phyloP scores from a whole-genome alignment of 2,113 vertebrate genomes.

The Odontesthes bonariensis region DNA sequence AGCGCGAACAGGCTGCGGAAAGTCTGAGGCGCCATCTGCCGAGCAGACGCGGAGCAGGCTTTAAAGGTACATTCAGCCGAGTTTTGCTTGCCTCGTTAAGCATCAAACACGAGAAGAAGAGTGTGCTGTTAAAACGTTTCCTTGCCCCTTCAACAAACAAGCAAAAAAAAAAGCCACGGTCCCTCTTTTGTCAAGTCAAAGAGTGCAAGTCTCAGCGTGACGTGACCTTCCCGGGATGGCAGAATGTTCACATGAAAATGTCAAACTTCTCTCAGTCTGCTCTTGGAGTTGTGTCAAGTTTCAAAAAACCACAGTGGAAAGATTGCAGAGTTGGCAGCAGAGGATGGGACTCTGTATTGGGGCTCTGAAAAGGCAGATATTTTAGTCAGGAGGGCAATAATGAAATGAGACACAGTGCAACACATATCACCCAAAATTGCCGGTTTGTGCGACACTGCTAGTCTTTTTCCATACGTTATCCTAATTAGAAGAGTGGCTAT shows the following conservation, averaged over 20 bases:
- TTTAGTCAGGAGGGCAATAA: constrained; percentile 62
- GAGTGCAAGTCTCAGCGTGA: constrained; percentile 31
- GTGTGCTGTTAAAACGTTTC: not conserved
- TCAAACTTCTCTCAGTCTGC: constrained; percentile 43
- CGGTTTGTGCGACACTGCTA: constrained; percentile 51
- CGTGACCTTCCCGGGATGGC: constrained; percentile 53
- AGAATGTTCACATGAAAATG: constrained; percentile 59
- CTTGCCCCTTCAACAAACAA: not conserved
- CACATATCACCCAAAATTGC: constrained; percentile 65
- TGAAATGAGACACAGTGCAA: constrained; percentile 51
- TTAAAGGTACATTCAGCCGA: constrained; percentile 3
- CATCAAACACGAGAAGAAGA: no score
- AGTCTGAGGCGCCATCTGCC: constrained; percentile 58
- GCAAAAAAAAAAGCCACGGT: not conserved
- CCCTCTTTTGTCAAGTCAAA: constrained; percentile 6
- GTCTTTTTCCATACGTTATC: constrained; percentile 44
- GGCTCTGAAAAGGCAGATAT: constrained; percentile 50
- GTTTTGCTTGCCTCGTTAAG: not conserved
- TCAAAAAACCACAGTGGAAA: constrained; percentile 54
- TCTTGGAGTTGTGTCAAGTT: constrained; percentile 52
- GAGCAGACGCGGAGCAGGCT: constrained; percentile 8
- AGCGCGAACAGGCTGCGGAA: fast-evolving
- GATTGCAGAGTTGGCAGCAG: constrained; percentile 56
- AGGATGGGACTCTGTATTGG: constrained; percentile 41
- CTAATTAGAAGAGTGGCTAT: constrained; percentile 36